Evolutionary conservation across 2,113 vertebrate species (phyloP).

Genomic region (Laticauda colubrina): DNA sequence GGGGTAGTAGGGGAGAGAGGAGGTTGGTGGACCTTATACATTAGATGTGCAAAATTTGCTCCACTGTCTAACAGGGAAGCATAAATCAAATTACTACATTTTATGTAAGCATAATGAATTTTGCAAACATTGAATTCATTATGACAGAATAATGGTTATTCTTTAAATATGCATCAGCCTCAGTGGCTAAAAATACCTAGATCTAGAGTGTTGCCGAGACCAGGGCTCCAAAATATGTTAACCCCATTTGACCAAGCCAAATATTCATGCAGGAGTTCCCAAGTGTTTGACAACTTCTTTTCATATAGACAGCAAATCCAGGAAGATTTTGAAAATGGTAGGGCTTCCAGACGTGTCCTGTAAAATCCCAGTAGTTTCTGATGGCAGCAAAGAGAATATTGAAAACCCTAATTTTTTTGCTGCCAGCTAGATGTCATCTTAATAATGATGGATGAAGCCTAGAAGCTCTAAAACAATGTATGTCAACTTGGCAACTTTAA

Average conservation of each 20-base stretch:
- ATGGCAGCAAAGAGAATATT: background rate
- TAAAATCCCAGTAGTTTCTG: background rate
- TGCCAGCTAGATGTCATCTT: background rate
- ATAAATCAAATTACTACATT: constrained; percentile 35
- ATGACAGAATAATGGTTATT: background rate
- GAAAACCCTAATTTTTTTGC: background rate
- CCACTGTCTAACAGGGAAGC: constrained; percentile 33
- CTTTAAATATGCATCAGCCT: background rate
- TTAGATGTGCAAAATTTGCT: constrained; percentile 48
- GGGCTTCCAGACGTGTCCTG: background rate
- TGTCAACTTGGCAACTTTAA: background rate
- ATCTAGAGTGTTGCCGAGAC: background rate
- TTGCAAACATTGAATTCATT: background rate
- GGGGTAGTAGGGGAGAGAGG: constrained; percentile 22
- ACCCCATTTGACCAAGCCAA: background rate
- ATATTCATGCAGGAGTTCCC: background rate
- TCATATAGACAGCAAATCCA: background rate
- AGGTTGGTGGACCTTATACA: constrained; percentile 41
- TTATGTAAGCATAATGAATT: constrained; percentile 40
- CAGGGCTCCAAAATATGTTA: background rate
- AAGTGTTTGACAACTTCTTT: background rate
- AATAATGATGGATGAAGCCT: background rate
- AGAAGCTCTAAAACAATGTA: background rate
- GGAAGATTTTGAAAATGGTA: background rate
- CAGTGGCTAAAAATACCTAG: background rate